A percentile compares a stretch with the other conserved stretches of the same genome.
Evolutionary conservation across 2,888 invertebrate genomes (phyloP).

Genomic region (Galerucella calmariensis): DNA sequence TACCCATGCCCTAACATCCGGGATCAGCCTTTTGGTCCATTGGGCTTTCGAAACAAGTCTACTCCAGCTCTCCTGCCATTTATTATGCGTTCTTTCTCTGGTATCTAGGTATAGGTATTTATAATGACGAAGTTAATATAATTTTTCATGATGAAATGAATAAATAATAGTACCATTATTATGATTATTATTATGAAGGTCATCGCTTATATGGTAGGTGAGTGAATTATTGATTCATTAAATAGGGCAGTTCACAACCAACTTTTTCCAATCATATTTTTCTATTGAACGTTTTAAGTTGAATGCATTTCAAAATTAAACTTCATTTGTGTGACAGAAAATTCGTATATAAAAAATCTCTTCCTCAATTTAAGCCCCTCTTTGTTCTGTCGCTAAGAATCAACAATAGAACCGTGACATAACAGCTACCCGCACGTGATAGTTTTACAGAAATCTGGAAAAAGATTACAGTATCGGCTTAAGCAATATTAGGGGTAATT

Average conservation of each 20-base stretch:
- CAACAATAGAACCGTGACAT: conserved; percentile 51
- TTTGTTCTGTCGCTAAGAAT: conserved; percentile 37
- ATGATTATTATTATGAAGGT: too few relatives aligned
- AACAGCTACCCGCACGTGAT: conserved; percentile 51
- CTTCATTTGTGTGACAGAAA: neutral
- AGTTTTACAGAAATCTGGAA: conserved; percentile 57
- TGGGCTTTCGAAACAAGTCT: too few relatives aligned
- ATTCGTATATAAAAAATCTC: conserved; percentile 1
- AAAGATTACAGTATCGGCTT: conserved; percentile 33
- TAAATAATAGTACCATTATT: too few relatives aligned
- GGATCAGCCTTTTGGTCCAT: too few relatives aligned
- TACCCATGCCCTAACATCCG: too few relatives aligned
- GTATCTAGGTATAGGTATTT: too few relatives aligned
- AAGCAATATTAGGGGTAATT: neutral
- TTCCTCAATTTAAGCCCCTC: conserved; percentile 14
- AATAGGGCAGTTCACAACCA: neutral
- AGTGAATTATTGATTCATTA: neutral
- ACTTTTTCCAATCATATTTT: neutral
- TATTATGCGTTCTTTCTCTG: too few relatives aligned
- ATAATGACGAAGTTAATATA: too few relatives aligned
- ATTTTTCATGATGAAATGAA: too few relatives aligned
- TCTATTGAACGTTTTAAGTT: neutral
- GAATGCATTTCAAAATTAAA: conserved; percentile 7
- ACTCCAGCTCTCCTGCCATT: too few relatives aligned
- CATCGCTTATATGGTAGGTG: neutral